A percentile compares a stretch with the other conserved stretches of the same genome.
These are phyloP conservation scores for Microcebus ravelobensis DNA, from an alignment of 2,113 vertebrate genomes.

Conservation along the genomic window DNA sequence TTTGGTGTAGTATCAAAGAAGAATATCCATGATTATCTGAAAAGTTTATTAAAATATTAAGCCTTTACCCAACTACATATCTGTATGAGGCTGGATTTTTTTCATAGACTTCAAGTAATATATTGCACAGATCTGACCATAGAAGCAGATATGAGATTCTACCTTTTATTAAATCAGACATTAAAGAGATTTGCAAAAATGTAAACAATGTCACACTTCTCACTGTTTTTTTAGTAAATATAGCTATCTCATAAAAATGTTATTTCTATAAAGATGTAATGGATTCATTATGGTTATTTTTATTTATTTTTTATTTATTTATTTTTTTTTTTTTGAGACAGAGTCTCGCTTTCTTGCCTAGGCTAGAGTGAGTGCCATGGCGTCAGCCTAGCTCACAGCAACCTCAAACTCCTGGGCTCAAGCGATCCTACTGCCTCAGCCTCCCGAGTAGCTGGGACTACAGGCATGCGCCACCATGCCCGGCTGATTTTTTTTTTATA, in stretches of 20 bases:
- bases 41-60: background rate
- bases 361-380: too few relatives aligned
- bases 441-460: too few relatives aligned
- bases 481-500: too few relatives aligned
- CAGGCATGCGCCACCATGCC: too few relatives aligned
- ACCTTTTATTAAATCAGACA: background rate
- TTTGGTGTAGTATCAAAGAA: slow-evolving; percentile 30
- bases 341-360: too few relatives aligned
- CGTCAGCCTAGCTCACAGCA: too few relatives aligned
- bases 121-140: background rate
- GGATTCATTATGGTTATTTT: background rate
- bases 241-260: background rate
- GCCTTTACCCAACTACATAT: background rate
- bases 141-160: background rate
- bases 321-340: too few relatives aligned
- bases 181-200: background rate
- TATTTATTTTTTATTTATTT: too few relatives aligned
- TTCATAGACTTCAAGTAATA: background rate
- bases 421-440: too few relatives aligned
- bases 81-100: background rate
- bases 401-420: too few relatives aligned
- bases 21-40: background rate
- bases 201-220: background rate
- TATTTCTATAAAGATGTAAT: background rate
- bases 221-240: background rate